Base-by-base conservation (phyloP, 1,140 invertebrate species). In the Pararge aegeria region DNA sequence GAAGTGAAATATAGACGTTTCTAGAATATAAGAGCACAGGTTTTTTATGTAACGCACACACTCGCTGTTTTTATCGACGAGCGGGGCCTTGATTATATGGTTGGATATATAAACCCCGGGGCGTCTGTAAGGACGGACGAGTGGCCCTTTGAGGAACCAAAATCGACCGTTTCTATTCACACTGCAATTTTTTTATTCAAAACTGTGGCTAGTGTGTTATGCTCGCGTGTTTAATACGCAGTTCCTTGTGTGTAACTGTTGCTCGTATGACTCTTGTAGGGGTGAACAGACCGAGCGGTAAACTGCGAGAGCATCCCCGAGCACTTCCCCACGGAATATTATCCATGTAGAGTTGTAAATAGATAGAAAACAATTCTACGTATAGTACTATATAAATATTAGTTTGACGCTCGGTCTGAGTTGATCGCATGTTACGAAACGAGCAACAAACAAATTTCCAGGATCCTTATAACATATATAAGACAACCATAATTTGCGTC, bases 131-230 rank as follows among this genome's bases (percentile, higher is more conserved):
- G 71, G 64, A 70, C 64, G 56, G 62, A 21, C 64, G 80, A 83
- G 78, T 63, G 70, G 29, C 30, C 34, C 16, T 54, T 24, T 42
- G 52, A 67, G 61, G 65, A 66, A 67, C 21, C 21, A 18, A 44
- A n/a, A 70, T 66, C 66, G 66, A 75, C 65, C 72, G 74, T 79
- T 61, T 16, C 55, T 60, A 65, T 64, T 76, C 79, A 86, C 83
- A 86, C 80, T 77, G 71, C 79, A 79, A 86, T 81, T 83, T 85
- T 37, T 86, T 83, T 72, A 78, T 67, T 69, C 67, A 83, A 86
- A 86, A 81, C 80, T 79, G 69, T 83, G 81, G 79, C 77, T 78
- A 82, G 81, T 87, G 83, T 87, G 81, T 75, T 4, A 24, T 40
- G 53, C 57, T 60, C 58, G 56, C 44, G 37, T 64, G 50, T 55